A percentile compares a stretch with the other conserved stretches of the same genome.
Evolutionary conservation across 2,797 vertebrate genomes (phyloP).

Genomic region (Sebastes hubbsi): DNA sequence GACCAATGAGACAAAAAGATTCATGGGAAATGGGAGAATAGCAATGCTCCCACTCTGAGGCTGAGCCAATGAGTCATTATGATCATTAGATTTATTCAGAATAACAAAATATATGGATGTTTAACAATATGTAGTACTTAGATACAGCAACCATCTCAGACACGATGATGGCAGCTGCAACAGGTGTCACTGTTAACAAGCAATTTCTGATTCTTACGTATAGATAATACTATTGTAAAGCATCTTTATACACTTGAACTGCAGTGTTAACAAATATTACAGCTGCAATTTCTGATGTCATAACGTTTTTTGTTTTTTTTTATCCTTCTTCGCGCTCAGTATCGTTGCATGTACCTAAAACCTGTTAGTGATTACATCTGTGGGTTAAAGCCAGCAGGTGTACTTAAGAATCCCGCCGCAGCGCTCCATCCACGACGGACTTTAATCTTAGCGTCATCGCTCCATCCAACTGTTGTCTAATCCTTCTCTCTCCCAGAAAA

Average conservation of each 20-base stretch:
- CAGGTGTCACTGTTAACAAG: no score
- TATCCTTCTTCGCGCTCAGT: not conserved
- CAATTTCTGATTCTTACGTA: no score
- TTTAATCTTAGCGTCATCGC: conserved; percentile 24
- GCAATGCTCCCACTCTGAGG: not conserved
- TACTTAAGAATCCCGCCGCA: not conserved
- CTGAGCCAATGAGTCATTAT: no score
- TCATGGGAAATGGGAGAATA: not conserved
- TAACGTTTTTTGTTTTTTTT: not conserved
- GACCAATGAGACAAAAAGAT: not conserved
- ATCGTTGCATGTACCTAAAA: not conserved
- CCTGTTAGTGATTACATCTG: not conserved
- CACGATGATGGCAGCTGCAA: no score
- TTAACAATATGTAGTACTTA: not conserved
- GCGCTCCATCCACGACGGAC: not conserved
- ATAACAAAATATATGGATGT: not conserved
- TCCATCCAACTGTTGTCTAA: conserved; percentile 54
- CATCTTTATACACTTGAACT: not conserved
- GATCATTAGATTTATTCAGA: not conserved
- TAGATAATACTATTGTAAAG: not conserved
- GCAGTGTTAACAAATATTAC: not conserved
- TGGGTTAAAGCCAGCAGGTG: conserved; percentile 32
- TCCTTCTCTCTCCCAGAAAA: conserved; percentile 28
- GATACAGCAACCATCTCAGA: not conserved
- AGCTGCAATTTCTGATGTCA: not conserved